Evolutionary conservation across 2,797 vertebrate genomes (phyloP), one percentile per base, ranked within the genome.

Genomic region (Stomatorhinus walkeri): DNA sequence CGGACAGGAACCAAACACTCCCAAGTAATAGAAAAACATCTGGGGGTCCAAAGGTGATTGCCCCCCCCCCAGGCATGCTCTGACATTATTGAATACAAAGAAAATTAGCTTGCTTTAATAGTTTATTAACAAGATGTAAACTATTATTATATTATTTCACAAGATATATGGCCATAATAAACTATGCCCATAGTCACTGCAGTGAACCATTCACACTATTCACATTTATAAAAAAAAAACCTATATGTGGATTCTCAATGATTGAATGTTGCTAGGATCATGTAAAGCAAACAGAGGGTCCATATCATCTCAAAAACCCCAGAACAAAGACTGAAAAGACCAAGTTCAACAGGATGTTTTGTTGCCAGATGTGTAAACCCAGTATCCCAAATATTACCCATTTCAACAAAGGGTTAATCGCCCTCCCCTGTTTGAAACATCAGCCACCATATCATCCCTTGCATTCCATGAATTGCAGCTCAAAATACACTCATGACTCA

Each of bases 401-500:
- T 7, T 59, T 56, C 14, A 36, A 28, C 14, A 59, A 87, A 86
- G 85, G 28, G 85, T 52, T 86, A 86, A 86, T 32, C 7, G 40
- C 51, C 59, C 85, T 40, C 85, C 85, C 36, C 14, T 19, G 8
- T 9, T 16, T 87, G 52, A 87, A 59, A 87, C 2, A 16, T 32
- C n/a, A 28, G 52, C 14, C 52, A 56, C 56, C 32, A 40, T 87
- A 87, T 87, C 32, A 59, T 87, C 85, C 16, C 51, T 85, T 85
- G 83, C 83, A 24, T 85, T 85, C 49, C 83, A 49, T 85, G 22
- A 48, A 85, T 51, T 87, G 85, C 51, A n/a, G 85, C 85, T 87
- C 51, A 87, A 87, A 87, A 87, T 87, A 87, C 28, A 28, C 52
- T 87, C 24, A 87, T 87, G 85, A 87, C 52, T 87, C 85, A 87